Evolutionary conservation across 2,888 invertebrate species (phyloP).

Genomic region (Mactromeris polynyma): DNA sequence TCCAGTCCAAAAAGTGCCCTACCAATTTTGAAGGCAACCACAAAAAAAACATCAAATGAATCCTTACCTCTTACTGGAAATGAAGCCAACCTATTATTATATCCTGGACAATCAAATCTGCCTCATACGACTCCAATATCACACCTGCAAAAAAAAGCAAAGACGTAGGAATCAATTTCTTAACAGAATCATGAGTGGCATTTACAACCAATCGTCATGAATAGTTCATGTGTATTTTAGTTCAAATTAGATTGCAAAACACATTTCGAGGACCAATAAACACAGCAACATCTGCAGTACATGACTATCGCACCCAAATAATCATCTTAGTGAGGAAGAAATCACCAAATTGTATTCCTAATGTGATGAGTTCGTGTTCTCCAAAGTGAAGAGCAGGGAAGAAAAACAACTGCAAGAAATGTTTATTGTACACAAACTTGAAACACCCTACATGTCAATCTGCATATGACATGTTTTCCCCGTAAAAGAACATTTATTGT

Average conservation of each 20-base stretch:
- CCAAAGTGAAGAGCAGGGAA: not conserved
- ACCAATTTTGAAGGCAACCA: not conserved
- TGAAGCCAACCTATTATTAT: not conserved
- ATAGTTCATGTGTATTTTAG: slow-evolving; percentile 15
- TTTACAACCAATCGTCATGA: not conserved
- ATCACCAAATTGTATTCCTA: not conserved
- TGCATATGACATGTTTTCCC: too few relatives aligned
- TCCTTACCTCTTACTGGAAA: not conserved
- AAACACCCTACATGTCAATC: too few relatives aligned
- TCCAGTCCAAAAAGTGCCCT: not conserved
- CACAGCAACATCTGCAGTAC: slow-evolving; percentile 2
- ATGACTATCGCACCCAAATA: slow-evolving; percentile 1
- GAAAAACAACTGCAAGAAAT: not conserved
- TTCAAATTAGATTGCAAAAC: slow-evolving; percentile 10
- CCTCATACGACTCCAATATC: not conserved
- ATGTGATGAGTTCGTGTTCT: not conserved
- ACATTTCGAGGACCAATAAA: slow-evolving; percentile 1
- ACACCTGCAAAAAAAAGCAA: slow-evolving; percentile 5
- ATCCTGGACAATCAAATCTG: not conserved
- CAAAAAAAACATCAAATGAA: not conserved
- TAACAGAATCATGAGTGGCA: not conserved
- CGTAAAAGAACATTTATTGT: too few relatives aligned
- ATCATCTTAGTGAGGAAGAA: not conserved
- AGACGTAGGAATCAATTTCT: not conserved
- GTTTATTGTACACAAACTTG: too few relatives aligned